These are phyloP conservation scores for Mormyrus lacerda DNA, from an alignment of 2,113 vertebrate genomes.

Conservation along the genomic window DNA sequence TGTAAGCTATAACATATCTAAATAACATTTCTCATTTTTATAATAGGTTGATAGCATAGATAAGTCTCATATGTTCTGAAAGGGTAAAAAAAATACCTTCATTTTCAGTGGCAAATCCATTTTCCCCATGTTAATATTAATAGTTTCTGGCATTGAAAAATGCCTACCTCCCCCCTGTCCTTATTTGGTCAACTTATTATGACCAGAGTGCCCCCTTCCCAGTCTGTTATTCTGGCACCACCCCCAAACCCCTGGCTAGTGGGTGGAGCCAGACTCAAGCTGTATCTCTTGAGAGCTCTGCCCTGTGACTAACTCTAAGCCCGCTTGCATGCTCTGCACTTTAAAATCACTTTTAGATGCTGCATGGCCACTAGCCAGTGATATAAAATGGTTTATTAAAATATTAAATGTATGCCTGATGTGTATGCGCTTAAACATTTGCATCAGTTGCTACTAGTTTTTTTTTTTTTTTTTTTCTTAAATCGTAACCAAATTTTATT, in stretches of 20 bases:
- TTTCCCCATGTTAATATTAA: not conserved
- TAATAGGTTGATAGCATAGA: not conserved
- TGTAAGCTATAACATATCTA: not conserved
- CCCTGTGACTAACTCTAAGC: slow-evolving; percentile 31
- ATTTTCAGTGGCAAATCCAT: slow-evolving; percentile 13
- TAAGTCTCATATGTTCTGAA: not conserved
- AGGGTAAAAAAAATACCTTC: not conserved
- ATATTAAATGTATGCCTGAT: not conserved
- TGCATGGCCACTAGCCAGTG: slow-evolving; percentile 9
- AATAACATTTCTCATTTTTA: not conserved
- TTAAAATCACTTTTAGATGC: not conserved
- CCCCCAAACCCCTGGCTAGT: not conserved
- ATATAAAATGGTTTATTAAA: not conserved
- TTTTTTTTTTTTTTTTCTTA: not conserved
- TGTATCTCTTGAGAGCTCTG: not conserved
- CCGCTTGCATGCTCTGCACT: not conserved
- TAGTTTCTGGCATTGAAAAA: not conserved
- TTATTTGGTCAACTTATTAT: not conserved
- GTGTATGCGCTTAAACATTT: not conserved
- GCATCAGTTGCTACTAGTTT: not conserved
- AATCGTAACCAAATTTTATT: not conserved
- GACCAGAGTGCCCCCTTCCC: not conserved
- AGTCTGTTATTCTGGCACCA: not conserved
- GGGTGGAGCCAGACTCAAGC: not conserved
- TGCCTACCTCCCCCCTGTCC: not conserved